Evolutionary conservation across 2,113 vertebrate species (phyloP).

Genomic region (Sebastes schlegelii): DNA sequence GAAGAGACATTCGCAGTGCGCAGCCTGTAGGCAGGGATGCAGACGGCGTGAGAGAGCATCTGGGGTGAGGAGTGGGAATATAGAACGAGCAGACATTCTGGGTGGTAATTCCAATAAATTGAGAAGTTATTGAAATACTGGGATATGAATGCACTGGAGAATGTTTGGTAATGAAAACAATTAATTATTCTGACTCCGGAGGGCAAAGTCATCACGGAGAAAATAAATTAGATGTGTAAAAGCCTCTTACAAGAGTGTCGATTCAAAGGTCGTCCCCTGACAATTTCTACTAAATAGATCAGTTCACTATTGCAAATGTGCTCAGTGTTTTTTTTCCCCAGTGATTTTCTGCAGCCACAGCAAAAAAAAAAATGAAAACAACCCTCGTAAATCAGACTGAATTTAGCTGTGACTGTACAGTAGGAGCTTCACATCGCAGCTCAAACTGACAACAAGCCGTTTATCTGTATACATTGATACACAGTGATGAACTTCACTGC

Average conservation of each 20-base stretch:
- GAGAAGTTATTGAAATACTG: conserved; percentile 67
- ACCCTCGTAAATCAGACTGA: conserved; percentile 9
- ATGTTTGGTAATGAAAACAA: conserved; percentile 79
- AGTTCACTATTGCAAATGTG: conserved; percentile 54
- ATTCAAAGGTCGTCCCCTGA: conserved; percentile 54
- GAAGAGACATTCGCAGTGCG: conserved; percentile 35
- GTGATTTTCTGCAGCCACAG: conserved; percentile 17
- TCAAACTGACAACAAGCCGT: conserved; percentile 14
- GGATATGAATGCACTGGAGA: conserved; percentile 60
- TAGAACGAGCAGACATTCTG: conserved; percentile 52
- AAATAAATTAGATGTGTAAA: conserved; percentile 64
- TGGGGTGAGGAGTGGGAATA: conserved; percentile 36
- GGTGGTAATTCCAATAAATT: conserved; percentile 64
- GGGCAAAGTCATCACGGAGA: conserved; percentile 61
- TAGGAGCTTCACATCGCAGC: conserved; percentile 27
- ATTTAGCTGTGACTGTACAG: conserved; percentile 11
- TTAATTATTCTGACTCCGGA: conserved; percentile 73
- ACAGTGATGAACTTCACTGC: not conserved
- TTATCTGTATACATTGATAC: conserved; percentile 15
- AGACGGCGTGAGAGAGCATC: conserved; percentile 23
- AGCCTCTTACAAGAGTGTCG: conserved; percentile 37
- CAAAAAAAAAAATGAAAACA: conserved; percentile 29
- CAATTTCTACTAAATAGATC: conserved; percentile 54
- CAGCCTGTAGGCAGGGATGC: conserved; percentile 43
- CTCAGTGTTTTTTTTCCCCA: not conserved